Conservation (phyloP, 2,888 invertebrate species). For the Cheilosia soror region DNA sequence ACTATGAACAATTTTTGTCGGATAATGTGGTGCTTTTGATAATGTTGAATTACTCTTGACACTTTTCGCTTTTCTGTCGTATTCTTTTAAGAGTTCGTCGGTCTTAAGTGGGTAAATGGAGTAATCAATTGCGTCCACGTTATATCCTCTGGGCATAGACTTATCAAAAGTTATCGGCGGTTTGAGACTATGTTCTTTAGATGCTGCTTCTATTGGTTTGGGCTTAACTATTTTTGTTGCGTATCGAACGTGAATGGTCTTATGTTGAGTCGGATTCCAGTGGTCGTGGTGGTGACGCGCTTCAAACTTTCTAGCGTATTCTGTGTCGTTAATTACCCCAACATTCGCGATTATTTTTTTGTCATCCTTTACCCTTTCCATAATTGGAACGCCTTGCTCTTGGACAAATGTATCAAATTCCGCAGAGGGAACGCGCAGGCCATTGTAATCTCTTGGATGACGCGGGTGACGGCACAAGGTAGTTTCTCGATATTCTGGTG, state of each 20-base stretch:
- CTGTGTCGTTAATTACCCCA: conserved; percentile 77
- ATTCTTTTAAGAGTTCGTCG: conserved; percentile 77
- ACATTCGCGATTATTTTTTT: conserved; percentile 78
- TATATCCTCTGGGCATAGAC: conserved; percentile 79
- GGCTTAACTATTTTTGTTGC: conserved; percentile 78
- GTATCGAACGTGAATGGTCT: conserved; percentile 80
- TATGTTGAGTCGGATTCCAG: conserved; percentile 80
- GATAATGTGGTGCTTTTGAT: neutral
- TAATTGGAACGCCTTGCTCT: conserved; percentile 76
- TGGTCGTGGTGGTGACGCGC: conserved; percentile 83
- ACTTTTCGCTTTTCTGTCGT: conserved; percentile 38
- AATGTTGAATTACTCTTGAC: conserved; percentile 11
- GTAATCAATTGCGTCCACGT: conserved; percentile 78
- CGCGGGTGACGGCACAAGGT: conserved; percentile 80
- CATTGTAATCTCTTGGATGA: conserved; percentile 78
- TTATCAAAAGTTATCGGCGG: conserved; percentile 77
- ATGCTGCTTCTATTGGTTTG: conserved; percentile 73
- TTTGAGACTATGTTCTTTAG: neutral
- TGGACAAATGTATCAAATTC: conserved; percentile 78
- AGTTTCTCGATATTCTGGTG: conserved; percentile 80
- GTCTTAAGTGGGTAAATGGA: conserved; percentile 78
- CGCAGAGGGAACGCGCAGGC: conserved; percentile 78
- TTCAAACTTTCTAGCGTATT: conserved; percentile 79
- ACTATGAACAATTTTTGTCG: conserved; percentile 79
- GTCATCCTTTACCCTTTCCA: conserved; percentile 78